Percentiles rank a stretch among this genome's conserved stretches.
Evolutionary conservation across 2,797 vertebrate species (phyloP).

Genomic region (Sebastes oblongus): DNA sequence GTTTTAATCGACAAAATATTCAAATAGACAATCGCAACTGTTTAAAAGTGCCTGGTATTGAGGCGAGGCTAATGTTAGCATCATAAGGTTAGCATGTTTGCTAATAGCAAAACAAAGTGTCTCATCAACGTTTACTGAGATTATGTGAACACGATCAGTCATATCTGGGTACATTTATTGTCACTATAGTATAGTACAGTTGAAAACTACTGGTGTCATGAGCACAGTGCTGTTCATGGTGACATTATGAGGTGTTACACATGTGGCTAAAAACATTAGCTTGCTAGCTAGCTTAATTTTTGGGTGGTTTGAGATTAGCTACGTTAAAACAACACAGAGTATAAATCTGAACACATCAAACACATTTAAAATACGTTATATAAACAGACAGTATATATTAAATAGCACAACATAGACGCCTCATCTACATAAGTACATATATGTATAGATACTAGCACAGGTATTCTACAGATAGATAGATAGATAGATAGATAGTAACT

Average conservation of each 20-base stretch:
- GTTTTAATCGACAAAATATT: neutral
- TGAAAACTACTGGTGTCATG: neutral
- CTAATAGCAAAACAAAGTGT: neutral
- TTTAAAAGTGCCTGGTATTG: neutral
- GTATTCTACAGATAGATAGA: neutral
- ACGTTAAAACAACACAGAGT: neutral
- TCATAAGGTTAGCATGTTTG: slow-evolving; percentile 27
- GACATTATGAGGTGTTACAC: neutral
- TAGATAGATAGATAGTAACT: too few relatives aligned
- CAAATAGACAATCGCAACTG: rapidly evolving
- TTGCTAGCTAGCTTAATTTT: too few relatives aligned
- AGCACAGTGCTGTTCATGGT: rapidly evolving
- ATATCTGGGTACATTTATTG: rapidly evolving
- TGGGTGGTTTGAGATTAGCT: neutral
- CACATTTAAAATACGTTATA: neutral
- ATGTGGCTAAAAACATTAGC: neutral
- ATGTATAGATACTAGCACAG: neutral
- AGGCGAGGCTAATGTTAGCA: slow-evolving; percentile 22
- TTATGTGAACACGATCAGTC: rapidly evolving
- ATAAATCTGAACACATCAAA: neutral
- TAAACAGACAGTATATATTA: neutral
- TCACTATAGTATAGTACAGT: neutral
- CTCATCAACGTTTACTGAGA: neutral
- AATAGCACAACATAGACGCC: neutral
- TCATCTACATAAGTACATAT: too few relatives aligned